A percentile compares a stretch with the other conserved stretches of the same genome.
phyloP scores from a whole-genome alignment of 2,797 vertebrate species.

The Argyrosomus regius region DNA sequence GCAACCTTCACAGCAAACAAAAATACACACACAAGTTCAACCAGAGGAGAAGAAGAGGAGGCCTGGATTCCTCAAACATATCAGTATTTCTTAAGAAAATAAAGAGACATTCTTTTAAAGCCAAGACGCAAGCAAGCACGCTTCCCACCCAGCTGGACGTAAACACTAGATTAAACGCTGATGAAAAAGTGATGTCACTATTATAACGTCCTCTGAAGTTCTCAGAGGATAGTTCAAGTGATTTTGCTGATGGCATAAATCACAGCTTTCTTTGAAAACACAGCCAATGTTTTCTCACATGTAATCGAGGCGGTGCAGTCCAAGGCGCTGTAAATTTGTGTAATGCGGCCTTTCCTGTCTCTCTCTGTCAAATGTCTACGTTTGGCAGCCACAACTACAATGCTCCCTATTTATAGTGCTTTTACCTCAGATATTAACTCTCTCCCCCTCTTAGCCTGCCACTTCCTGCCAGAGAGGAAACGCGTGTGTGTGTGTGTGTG shows the following conservation, averaged over 20 bases:
- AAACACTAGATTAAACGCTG: conserved; percentile 36
- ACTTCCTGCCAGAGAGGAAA: conserved; percentile 82
- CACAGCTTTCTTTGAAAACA: conserved; percentile 61
- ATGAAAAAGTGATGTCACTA: conserved; percentile 38
- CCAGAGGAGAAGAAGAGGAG: neutral
- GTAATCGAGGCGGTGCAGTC: conserved; percentile 65
- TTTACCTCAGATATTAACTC: conserved; percentile 81
- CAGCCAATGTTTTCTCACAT: conserved; percentile 71
- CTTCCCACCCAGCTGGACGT: conserved; percentile 22
- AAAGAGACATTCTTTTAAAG: neutral
- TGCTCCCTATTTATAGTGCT: conserved; percentile 83
- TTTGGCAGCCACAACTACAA: conserved; percentile 74
- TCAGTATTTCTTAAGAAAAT: neutral
- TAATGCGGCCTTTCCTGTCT: conserved; percentile 69
- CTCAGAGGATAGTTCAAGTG: conserved; percentile 30
- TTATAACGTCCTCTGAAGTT: conserved; percentile 41
- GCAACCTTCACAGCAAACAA: neutral
- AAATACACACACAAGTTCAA: neutral
- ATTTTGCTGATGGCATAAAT: conserved; percentile 64
- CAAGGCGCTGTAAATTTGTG: conserved; percentile 66
- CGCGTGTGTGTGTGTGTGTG: conserved; percentile 38
- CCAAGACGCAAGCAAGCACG: neutral
- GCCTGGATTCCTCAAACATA: neutral
- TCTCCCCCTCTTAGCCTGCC: conserved; percentile 60
- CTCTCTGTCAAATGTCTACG: conserved; percentile 56